These are phyloP conservation scores for Neocrepidodera transversa DNA, from an alignment of 2,888 invertebrate genomes.

Conservation along the genomic window DNA sequence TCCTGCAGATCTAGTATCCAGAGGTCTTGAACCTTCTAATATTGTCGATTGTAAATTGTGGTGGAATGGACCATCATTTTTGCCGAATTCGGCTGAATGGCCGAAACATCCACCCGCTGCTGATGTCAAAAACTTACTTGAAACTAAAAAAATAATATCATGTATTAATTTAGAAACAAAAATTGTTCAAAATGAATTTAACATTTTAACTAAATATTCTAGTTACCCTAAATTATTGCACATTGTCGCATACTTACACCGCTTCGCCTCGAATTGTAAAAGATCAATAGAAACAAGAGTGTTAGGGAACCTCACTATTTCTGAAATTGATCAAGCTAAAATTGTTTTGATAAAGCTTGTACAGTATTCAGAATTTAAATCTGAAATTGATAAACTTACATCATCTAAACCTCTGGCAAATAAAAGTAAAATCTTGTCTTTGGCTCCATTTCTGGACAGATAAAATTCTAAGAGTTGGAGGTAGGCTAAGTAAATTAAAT, in stretches of 20 bases:
- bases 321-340: not conserved
- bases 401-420: not conserved
- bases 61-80: slow-evolving; percentile 11
- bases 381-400: slow-evolving; percentile 24
- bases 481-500: not conserved
- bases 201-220: slow-evolving; percentile 3
- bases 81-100: not conserved
- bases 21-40: slow-evolving; percentile 21
- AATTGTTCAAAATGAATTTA: not conserved
- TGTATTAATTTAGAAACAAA: not conserved
- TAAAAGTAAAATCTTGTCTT: slow-evolving; percentile 7
- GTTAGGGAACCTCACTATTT: not conserved
- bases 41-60: not conserved
- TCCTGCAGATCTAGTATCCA: slow-evolving; percentile 36
- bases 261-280: slow-evolving; percentile 2
- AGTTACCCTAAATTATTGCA: slow-evolving; percentile 6
- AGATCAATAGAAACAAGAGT: not conserved
- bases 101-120: not conserved
- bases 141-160: not conserved
- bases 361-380: not conserved
- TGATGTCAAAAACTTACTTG: slow-evolving; percentile 1
- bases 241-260: not conserved
- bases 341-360: not conserved
- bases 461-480: slow-evolving; percentile 7
- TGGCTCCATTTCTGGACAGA: slow-evolving; percentile 13